Percentiles rank a stretch among this genome's conserved stretches.
Evolutionary conservation across 2,113 vertebrate genomes (phyloP).

Genomic region (Lasiurus borealis): DNA sequence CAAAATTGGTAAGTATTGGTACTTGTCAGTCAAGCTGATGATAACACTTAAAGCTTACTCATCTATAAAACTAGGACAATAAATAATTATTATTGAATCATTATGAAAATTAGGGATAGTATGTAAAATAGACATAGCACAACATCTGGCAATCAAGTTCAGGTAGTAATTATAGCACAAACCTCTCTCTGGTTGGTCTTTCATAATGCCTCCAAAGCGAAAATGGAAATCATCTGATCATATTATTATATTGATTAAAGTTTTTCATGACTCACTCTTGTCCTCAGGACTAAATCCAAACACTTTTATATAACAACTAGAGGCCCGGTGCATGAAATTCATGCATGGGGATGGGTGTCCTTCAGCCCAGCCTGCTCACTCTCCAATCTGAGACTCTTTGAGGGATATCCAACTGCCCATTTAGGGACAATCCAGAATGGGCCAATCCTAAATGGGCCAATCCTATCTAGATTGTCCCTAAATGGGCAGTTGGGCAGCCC

Average conservation of each 20-base stretch:
- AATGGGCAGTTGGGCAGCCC: no score
- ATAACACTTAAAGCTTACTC: neutral
- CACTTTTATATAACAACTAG: neutral
- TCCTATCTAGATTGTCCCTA: no score
- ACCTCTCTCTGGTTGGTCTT: neutral
- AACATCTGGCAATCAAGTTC: neutral
- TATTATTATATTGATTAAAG: conserved; percentile 3
- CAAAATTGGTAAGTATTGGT: neutral
- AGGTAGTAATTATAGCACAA: conserved; percentile 23
- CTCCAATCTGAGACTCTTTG: no score
- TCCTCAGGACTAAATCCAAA: neutral
- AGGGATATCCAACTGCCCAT: no score
- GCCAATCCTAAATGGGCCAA: no score
- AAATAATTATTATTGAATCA: neutral
- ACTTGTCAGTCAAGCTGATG: neutral
- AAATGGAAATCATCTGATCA: conserved; percentile 18
- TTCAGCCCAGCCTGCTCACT: no score
- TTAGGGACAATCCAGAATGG: no score
- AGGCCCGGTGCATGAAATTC: no score
- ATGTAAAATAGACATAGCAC: conserved; percentile 38
- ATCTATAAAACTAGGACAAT: conserved; percentile 18
- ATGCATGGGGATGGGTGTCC: no score
- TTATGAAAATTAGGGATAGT: neutral
- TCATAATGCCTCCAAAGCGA: neutral
- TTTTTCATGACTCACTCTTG: neutral